Evolutionary conservation across 2,888 invertebrate species (phyloP), one percentile per base, ranked within the genome.

Genomic region (Heliconius cydno): DNA sequence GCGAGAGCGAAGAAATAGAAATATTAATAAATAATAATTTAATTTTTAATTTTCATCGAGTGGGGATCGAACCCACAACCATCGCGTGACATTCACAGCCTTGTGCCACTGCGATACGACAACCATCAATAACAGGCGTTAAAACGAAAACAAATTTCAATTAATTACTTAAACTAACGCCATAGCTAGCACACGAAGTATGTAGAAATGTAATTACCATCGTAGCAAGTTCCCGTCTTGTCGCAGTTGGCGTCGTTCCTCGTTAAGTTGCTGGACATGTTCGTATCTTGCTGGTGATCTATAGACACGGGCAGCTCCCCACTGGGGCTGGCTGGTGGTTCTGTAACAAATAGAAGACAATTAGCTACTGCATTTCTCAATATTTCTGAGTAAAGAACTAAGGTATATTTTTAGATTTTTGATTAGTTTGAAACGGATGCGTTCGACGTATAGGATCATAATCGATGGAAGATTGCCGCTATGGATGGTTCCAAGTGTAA

Each of bases 161-260:
- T 22, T 9, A 46, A 10, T 13, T 73, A 66, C 12, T 38, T 78
- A 60, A 30, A 57, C 46, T 66, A 65, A 66, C 63, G 41, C 57
- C 28, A 68, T 2, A 52, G 19, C 73, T 2, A 19, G 19, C 63
- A 74, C 60, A 74, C 60, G 38, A 30, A 60, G 60, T 79, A 41
- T 68, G 38, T 66, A 41, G 68, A 30, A 66, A 72, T 79, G 79
- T 78, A 85, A 92, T 95, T 96, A 98, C 98, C 98, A 92, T 99
- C 98, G 89, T 98, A 98, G 90, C 98, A 99, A 84, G 98, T 98
- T 89, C 98, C 98, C 78, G 98, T 98, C 89, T 98, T 98, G 93
- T 98, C 98, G 90, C 98, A 99, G 92, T 98, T 98, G 76, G 97
- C 97, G 88, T 97, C 97, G 86, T 96, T 96, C 85, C 97, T 96